Evolutionary conservation across 92 coral and sea anemone species (phyloP).

Genomic region (Epizoanthus fatuus): DNA sequence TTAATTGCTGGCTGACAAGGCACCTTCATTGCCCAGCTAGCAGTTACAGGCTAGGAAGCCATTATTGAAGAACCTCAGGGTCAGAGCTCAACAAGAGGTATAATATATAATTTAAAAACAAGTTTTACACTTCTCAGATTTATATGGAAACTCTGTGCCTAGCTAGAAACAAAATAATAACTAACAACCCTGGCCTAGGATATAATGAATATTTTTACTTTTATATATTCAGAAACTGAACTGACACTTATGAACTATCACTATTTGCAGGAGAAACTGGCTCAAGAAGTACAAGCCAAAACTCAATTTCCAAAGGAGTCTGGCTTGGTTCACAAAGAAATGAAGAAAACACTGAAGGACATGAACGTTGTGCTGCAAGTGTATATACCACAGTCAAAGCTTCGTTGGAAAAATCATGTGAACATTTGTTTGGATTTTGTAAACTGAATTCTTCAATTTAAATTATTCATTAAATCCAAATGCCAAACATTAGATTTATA

Average conservation of each 20-base stretch:
- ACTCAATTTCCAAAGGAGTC: constrained; percentile 6
- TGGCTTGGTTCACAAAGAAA: constrained; percentile 10
- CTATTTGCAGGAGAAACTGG: constrained; percentile 11
- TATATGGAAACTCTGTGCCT: neutral
- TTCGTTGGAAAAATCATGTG: constrained; percentile 10
- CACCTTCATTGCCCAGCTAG: constrained; percentile 13
- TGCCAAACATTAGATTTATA: neutral
- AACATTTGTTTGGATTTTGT: neutral
- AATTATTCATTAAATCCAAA: too few relatives aligned
- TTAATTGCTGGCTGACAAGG: too few relatives aligned
- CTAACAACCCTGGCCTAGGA: neutral
- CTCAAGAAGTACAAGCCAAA: neutral
- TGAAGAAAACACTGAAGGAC: neutral
- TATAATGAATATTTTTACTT: neutral
- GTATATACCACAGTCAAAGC: constrained; percentile 7
- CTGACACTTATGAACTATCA: constrained; percentile 11
- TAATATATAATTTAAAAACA: constrained; percentile 15
- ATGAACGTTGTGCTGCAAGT: neutral
- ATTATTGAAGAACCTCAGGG: constrained; percentile 3
- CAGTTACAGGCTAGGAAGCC: too few relatives aligned
- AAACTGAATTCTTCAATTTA: neutral
- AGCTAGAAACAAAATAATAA: too few relatives aligned
- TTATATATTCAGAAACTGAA: neutral
- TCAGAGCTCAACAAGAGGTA: constrained; percentile 18
- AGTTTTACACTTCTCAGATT: neutral